Evolutionary conservation across 2,113 vertebrate genomes (phyloP), one percentile per base, ranked within the genome.

Genomic region (Cochlearius cochlearius): DNA sequence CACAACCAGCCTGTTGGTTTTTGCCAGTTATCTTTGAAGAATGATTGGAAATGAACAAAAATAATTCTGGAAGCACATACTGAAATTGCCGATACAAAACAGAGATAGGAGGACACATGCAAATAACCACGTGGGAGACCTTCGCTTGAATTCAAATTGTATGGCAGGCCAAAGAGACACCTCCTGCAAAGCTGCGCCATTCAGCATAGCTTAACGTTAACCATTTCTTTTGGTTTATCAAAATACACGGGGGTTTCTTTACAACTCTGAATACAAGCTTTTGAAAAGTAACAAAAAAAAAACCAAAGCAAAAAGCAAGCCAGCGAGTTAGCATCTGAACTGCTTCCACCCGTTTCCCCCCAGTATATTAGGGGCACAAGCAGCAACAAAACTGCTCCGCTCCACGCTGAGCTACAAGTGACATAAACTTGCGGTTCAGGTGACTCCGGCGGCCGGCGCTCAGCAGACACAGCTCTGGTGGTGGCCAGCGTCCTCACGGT

Each of bases 21-120:
- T 69, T 14, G n/a, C 81, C 93, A 88, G 67, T 55, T 95, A 96
- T 90, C 95, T 97, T 93, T 96, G 90, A 97, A 96, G 91, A 83
- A 90, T 86, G 89, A 93, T 88, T 96, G 84, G 91, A 96, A 97
- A 96, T 83, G 67, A 94, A 92, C 67, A 85, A 94, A 95, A 95
- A 76, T 76, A 59, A 79, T 88, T 82, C 91, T 97, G 93, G 92
- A 95, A 96, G 84, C 87, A 62, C 27, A 58, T 18, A 88, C 38
- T 79, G 74, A 91, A 94, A 94, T 86, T 34, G 25, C 77, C 93
- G 91, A 96, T 93, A 90, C 47, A 86, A 90, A 95, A 74, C 25
- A 83, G 58, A 97, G 96, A 97, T 94, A 97, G 43, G 60, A 89
- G 38, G 58, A 76, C 41, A 47, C 41, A 91, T 79, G 91, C 92